Evolutionary conservation across 2,888 invertebrate species (phyloP).

Genomic region (Thysanoteuthis rhombus): DNA sequence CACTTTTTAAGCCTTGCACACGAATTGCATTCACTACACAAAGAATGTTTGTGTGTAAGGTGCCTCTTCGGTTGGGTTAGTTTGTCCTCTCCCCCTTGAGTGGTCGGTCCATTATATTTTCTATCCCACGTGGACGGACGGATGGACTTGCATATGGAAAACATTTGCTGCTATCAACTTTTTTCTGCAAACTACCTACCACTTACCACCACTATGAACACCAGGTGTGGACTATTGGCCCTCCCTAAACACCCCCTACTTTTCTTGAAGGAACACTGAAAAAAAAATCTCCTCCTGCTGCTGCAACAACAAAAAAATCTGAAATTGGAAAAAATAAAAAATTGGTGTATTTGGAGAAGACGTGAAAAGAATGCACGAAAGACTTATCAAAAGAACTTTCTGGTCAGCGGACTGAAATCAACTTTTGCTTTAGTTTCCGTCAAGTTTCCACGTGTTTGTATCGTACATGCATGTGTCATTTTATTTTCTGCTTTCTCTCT

Average conservation of each 20-base stretch:
- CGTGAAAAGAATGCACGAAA: background rate
- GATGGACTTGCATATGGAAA: background rate
- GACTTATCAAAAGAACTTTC: background rate
- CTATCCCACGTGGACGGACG: background rate
- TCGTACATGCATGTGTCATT: background rate
- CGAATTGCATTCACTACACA: background rate
- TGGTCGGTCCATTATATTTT: background rate
- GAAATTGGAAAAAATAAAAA: background rate
- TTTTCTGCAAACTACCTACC: background rate
- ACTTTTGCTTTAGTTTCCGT: background rate
- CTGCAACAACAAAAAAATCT: constrained; percentile 25
- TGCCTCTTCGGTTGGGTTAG: constrained; percentile 30
- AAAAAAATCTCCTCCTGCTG: constrained; percentile 16
- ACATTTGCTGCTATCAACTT: background rate
- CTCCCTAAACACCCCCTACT: background rate
- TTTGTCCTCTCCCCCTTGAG: background rate
- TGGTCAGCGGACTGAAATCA: constrained; percentile 12
- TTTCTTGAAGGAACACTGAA: background rate
- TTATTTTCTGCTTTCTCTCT: background rate
- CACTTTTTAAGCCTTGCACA: constrained; percentile 1
- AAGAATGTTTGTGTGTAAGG: background rate
- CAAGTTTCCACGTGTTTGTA: background rate
- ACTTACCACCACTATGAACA: background rate
- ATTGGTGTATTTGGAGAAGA: background rate
- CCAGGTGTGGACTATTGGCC: background rate